Base-by-base conservation (phyloP, 2,113 vertebrate genomes). In the Engraulis encrasicolus region DNA sequence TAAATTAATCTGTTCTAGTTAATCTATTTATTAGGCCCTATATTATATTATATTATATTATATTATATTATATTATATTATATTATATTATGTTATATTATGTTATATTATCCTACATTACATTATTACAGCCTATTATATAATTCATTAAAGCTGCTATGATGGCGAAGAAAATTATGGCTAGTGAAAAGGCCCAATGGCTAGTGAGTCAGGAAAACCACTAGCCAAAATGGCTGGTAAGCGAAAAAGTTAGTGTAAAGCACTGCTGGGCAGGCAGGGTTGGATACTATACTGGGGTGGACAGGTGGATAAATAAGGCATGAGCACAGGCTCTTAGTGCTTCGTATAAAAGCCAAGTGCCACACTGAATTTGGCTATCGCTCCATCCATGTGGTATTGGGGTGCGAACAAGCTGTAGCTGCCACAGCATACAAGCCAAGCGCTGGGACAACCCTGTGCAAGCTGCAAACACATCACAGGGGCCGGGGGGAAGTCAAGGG, bases 231-330 rank as follows among this genome's bases (percentile, higher is more conserved):
- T n/a, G n/a, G n/a, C n/a, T n/a, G n/a, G n/a, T n/a, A n/a, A n/a
- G n/a, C n/a, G n/a, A n/a, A n/a, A 17, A 50, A 50, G 40, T 49
- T 58, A 50, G 4, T 80, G 74, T 31, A 11, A 0, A 14, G 3
- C 50, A 14, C 66, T 36, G 15, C 27, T 12, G 15, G 61, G 61
- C 11, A 15, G 15, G 66, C 27, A 31, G 61, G 61, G 1, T 9
- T 31, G 27, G 17, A 78, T n/a, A n/a, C 31, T 86, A n/a, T n/a
- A n/a, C 83, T 89, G 84, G 89, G 87, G 78, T 81, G 84, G 86
- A 90, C 89, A 82, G 84, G 78, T 85, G 85, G 86, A 93, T 93
- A 88, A 94, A 93, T 91, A 93, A 93, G 87, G 82, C 90, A 93
- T 92, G 87, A 89, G 84, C 83, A 78, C 82, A 66, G 81, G 87